Base-by-base conservation (phyloP, 1,140 invertebrate species). In the Mylabris phalerata region DNA sequence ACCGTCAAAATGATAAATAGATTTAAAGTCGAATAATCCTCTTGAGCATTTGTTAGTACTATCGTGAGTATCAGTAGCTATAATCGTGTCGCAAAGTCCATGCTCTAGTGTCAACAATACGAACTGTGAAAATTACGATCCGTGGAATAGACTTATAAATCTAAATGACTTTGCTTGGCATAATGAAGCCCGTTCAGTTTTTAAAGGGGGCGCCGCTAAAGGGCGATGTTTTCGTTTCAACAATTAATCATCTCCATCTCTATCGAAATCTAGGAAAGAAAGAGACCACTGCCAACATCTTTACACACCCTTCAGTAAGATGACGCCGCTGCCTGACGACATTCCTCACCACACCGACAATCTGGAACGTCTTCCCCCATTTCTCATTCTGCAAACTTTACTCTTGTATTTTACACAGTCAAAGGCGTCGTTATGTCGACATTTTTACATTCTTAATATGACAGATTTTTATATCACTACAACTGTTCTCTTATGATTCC, bases 201-300 rank as follows among this genome's bases (percentile, higher is more conserved):
- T 32, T 32, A 32, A 32, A 7, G 32, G 48, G 47, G 43, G 41
- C 45, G 43, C 55, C 47, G 47, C 55, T 45, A 44, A 40, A 46
- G 51, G 40, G 48, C 48, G 48, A 58, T 58, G 56, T 58, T 58
- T 58, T 58, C 56, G 50, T 58, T 58, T 51, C 48, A 41, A 58
- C 56, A 58, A 58, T 58, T 58, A 58, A 58, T 58, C 56, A 58
- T 58, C 48, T 58, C 48, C 44, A 42, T 50, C 56, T 58, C 56
- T 58, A 58, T 58, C 56, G 56, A 58, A 58, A 58, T 58, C 56
- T 58, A 58, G 48, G 48, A 11, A 27, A 50, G 48, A 32, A 32
- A 32, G 32, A 32, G 55, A 46, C 41, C 47, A 45, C 44, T 46
- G 55, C 46, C 39, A 48, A 48, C 55, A 48, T 46, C 47, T 41